Conservation (phyloP, 2,113 vertebrate genomes). For the Irena cyanogastra region DNA sequence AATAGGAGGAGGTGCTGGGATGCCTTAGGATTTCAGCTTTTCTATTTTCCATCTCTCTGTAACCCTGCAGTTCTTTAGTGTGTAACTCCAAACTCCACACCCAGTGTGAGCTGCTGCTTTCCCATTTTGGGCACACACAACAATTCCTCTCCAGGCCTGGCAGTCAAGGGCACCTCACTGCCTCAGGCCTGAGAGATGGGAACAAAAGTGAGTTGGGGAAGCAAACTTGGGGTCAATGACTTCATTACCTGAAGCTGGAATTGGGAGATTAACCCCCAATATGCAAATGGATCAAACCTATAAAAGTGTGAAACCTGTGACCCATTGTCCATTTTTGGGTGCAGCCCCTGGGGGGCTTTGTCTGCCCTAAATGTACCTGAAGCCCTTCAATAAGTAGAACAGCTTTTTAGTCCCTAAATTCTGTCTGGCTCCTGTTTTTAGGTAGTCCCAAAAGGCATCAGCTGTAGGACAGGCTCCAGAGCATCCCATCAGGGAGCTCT, state of each 20-base stretch:
- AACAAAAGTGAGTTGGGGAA: not conserved
- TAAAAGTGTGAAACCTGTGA: not conserved
- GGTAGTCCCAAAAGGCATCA: not conserved
- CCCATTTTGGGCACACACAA: not conserved
- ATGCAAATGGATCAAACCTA: not conserved
- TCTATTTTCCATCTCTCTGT: accelerated
- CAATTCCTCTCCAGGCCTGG: not conserved
- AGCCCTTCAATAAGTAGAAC: too few species aligned
- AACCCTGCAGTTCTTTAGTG: not conserved
- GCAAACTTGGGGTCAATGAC: not conserved
- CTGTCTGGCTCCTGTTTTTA: not conserved
- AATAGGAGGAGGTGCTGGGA: not conserved
- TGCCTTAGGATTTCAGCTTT: not conserved
- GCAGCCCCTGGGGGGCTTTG: not conserved
- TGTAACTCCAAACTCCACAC: not conserved
- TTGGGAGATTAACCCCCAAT: not conserved
- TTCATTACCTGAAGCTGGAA: not conserved
- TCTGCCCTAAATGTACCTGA: not conserved
- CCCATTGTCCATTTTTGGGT: not conserved
- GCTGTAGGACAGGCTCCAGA: not conserved
- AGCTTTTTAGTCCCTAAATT: not conserved
- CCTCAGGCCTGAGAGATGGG: not conserved
- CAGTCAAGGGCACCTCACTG: not conserved
- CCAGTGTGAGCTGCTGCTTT: not conserved
- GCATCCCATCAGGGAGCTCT: not conserved